These are phyloP conservation scores for Pelusios castaneus DNA, from an alignment of 2,113 vertebrate genomes.

Conservation along the genomic window DNA sequence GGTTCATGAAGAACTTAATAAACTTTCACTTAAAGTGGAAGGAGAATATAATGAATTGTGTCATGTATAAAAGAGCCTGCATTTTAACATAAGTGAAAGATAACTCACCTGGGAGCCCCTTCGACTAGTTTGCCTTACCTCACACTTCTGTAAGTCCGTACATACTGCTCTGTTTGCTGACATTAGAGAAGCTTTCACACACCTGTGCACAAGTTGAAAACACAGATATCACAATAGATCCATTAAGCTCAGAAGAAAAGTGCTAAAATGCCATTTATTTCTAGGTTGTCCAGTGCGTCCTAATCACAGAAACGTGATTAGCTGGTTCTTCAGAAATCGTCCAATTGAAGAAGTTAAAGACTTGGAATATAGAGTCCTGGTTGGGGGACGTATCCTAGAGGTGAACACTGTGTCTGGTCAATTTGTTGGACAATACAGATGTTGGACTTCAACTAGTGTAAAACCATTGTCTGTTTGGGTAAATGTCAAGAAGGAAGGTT, in stretches of 20 bases:
- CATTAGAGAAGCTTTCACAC: rapidly evolving
- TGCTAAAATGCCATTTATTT: conserved; percentile 11
- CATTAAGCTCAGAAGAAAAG: background rate
- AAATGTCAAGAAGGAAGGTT: conserved; percentile 80
- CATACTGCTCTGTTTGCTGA: background rate
- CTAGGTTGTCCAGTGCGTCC: conserved; percentile 77
- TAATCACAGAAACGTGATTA: conserved; percentile 73
- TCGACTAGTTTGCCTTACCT: background rate
- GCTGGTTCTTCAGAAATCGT: conserved; percentile 79
- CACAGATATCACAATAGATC: background rate
- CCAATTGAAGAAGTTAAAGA: conserved; percentile 67
- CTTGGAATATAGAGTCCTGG: conserved; percentile 74
- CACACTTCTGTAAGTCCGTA: background rate
- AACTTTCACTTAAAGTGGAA: background rate
- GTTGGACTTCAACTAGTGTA: conserved; percentile 71
- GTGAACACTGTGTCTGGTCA: conserved; percentile 75
- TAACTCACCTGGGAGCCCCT: background rate
- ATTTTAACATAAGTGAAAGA: background rate
- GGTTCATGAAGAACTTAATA: background rate
- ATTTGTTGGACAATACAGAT: conserved; percentile 78
- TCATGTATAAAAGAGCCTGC: background rate
- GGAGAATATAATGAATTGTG: background rate
- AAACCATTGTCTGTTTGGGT: conserved; percentile 81
- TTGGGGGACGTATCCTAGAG: conserved; percentile 82
- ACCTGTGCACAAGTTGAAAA: background rate